Base-by-base conservation (phyloP, 2,113 vertebrate genomes). In the Atrichornis clamosus region DNA sequence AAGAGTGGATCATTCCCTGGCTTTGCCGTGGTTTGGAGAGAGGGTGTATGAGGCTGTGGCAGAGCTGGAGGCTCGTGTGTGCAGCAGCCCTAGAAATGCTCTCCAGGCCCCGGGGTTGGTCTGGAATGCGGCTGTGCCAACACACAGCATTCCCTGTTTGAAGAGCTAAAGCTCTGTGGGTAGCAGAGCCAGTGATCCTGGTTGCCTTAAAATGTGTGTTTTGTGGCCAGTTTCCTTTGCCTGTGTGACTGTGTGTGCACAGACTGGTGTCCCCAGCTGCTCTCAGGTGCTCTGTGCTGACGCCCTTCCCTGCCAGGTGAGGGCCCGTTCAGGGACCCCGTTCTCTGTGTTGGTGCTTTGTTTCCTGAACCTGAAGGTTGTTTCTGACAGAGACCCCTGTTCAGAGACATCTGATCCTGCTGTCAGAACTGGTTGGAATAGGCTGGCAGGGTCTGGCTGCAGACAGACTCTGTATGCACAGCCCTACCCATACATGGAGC, bases 71-170 rank as follows among this genome's bases (percentile, higher is more conserved):
- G 24, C 30, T 73, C 4, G 0, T 22, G 37, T 18, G 20, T 33
- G 2, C 11, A 72, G 50, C 55, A 78, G 8, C 59, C 1, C 2
- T 10, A 12, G 73, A 56, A 49, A n/a, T 5, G 9, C 19, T 74
- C 64, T 69, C 46, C n/a, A 15, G 82, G 58, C 37, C 28, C 30
- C 10, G 9, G 32, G 37, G 28, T 52, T 41, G 72, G 13, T 67
- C 65, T 0, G 2, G 52, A 21, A 13, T 0, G 0, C 11, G 16
- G 49, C 10, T 59, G 26, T 69, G 47, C 59, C 50, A 46, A 3
- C 60, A 46, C 33, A 15, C 20, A 7, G 8, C 0, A 0, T 17
- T 86, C 44, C 41, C 53, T 46, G 26, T 24, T 37, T 35, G 27
- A 32, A 21, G 39, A 60, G 53, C 32, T 46, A 13, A 64, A 84